Conservation (phyloP, 2,888 invertebrate species). For the Drosophila monieri region DNA sequence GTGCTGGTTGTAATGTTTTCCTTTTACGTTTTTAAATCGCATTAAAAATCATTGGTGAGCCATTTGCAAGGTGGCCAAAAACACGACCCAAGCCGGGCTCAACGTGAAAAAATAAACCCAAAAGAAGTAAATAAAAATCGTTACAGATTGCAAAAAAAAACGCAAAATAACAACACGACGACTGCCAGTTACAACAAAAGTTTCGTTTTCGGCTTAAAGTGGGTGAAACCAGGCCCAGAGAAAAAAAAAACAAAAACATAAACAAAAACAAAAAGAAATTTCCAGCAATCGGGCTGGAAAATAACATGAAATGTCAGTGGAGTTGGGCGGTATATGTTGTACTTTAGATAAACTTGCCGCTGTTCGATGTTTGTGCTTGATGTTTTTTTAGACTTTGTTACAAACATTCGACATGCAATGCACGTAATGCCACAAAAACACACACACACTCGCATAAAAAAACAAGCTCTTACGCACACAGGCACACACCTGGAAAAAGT, state of each 20-base stretch:
- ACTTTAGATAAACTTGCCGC: slow-evolving; percentile 71
- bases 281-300: slow-evolving; percentile 26
- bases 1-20: slow-evolving; percentile 46
- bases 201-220: slow-evolving; percentile 72
- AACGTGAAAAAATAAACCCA: slow-evolving; percentile 6
- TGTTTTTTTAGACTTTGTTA: slow-evolving; percentile 59
- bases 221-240: slow-evolving; percentile 60
- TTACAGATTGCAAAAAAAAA: background rate
- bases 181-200: slow-evolving; percentile 51
- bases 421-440: slow-evolving; percentile 57
- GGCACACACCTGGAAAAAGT: slow-evolving; percentile 36
- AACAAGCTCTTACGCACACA: slow-evolving; percentile 3
- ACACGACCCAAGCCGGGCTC: slow-evolving; percentile 16
- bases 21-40: slow-evolving; percentile 63
- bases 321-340: slow-evolving; percentile 23
- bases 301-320: slow-evolving; percentile 29
- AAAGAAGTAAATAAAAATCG: slow-evolving; percentile 39
- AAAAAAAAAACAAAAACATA: slow-evolving; percentile 60
- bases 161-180: slow-evolving; percentile 15
- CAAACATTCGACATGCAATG: slow-evolving; percentile 74
- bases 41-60: slow-evolving; percentile 75
- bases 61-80: slow-evolving; percentile 43
- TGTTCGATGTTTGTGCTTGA: slow-evolving; percentile 42
- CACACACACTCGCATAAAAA: background rate
- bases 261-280: background rate